phyloP scores from a whole-genome alignment of 2,113 vertebrate genomes.

The Athene cunicularia region DNA sequence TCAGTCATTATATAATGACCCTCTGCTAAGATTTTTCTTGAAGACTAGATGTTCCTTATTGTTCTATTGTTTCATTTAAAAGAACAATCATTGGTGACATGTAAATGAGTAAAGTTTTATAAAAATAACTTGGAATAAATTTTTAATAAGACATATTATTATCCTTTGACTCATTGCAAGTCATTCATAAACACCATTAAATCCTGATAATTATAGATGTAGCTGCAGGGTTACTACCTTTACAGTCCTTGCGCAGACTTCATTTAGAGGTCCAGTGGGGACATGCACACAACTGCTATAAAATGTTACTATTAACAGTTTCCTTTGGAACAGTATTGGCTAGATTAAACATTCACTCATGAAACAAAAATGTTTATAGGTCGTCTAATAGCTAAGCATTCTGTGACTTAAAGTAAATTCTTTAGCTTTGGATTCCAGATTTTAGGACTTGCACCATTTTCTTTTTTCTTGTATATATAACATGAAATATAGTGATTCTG shows the following conservation, averaged over 20 bases:
- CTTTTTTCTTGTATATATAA: background rate
- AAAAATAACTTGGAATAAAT: slow-evolving; percentile 72
- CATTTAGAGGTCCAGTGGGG: slow-evolving; percentile 72
- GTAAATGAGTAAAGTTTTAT: slow-evolving; percentile 68
- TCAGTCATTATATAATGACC: slow-evolving; percentile 34
- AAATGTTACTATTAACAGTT: slow-evolving; percentile 64
- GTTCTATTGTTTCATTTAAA: slow-evolving; percentile 51
- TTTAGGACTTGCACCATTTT: background rate
- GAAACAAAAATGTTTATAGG: slow-evolving; percentile 57
- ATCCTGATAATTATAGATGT: slow-evolving; percentile 72
- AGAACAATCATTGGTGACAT: slow-evolving; percentile 44
- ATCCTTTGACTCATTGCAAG: slow-evolving; percentile 71
- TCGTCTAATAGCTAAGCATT: slow-evolving; percentile 26
- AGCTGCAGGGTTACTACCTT: slow-evolving; percentile 71
- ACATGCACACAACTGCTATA: slow-evolving; percentile 55
- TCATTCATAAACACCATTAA: slow-evolving; percentile 74
- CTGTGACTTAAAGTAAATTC: background rate
- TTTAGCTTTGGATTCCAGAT: background rate
- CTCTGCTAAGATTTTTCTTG: background rate
- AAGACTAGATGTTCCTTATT: slow-evolving; percentile 23
- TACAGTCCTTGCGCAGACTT: slow-evolving; percentile 56
- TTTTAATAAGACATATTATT: slow-evolving; percentile 73
- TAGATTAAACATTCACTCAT: slow-evolving; percentile 58
- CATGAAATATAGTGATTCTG: background rate
- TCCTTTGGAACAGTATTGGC: slow-evolving; percentile 39